phyloP scores from a whole-genome alignment of 2,113 vertebrate genomes.

The Leucopternis melanops region DNA sequence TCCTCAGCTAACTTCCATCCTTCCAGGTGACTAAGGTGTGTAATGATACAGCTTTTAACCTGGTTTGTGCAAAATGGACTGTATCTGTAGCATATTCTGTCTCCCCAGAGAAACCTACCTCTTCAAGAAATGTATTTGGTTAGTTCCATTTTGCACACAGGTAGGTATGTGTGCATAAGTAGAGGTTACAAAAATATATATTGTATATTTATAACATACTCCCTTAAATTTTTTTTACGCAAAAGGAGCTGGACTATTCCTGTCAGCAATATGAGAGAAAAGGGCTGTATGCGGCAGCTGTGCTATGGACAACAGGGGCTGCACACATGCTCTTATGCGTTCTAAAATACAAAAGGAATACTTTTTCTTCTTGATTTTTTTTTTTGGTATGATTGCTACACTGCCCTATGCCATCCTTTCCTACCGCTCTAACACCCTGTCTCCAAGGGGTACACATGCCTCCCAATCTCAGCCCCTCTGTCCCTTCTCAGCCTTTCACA shows the following conservation, averaged over 20 bases:
- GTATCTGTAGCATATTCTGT: neutral
- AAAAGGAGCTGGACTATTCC: neutral
- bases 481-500: neutral
- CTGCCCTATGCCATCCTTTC: neutral
- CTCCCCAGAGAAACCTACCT: neutral
- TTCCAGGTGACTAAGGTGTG: neutral
- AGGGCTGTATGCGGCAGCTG: neutral
- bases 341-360: neutral
- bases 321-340: neutral
- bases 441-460: neutral
- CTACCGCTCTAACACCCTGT: neutral
- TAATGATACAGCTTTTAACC: neutral
- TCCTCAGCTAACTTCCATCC: neutral
- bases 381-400: neutral
- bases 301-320: neutral
- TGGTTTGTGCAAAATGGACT: neutral
- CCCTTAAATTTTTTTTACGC: rapidly evolving
- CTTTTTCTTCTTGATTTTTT: neutral
- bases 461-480: neutral
- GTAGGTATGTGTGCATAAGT: neutral
- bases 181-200: neutral
- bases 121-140: neutral
- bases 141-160: neutral
- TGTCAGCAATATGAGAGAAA: neutral
- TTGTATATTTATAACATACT: neutral